phyloP scores from a whole-genome alignment of 1,140 invertebrate species.

The Calliopsis andreniformis region DNA sequence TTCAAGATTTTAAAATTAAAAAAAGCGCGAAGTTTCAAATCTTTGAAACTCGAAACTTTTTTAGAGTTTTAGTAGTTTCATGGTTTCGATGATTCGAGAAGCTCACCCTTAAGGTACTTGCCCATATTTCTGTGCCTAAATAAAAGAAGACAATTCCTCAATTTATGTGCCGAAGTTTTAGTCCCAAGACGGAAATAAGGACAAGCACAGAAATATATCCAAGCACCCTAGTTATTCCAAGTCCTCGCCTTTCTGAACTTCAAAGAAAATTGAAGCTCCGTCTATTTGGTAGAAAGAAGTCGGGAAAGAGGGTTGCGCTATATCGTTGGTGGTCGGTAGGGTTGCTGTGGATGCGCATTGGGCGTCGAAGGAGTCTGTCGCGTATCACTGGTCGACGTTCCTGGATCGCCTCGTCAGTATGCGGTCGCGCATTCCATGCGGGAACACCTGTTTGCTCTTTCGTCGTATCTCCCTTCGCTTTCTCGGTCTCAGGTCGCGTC shows the following conservation, averaged over 20 bases:
- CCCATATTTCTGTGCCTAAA: too few relatives aligned
- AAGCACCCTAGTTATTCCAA: too few relatives aligned
- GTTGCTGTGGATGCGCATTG: slow-evolving; percentile 56
- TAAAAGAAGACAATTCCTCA: too few relatives aligned
- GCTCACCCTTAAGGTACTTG: too few relatives aligned
- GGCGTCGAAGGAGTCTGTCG: slow-evolving; percentile 32
- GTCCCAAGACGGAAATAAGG: too few relatives aligned
- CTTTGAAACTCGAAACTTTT: too few relatives aligned
- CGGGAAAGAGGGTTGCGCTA: slow-evolving; percentile 31
- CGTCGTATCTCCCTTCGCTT: not conserved
- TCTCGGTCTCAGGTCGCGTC: not conserved
- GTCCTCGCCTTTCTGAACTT: not conserved
- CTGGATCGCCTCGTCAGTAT: slow-evolving; percentile 61
- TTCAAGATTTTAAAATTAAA: too few relatives aligned
- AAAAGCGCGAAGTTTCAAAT: too few relatives aligned
- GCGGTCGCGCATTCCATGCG: slow-evolving; percentile 69
- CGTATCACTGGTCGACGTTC: slow-evolving; percentile 38
- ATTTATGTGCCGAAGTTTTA: too few relatives aligned
- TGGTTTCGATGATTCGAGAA: too few relatives aligned
- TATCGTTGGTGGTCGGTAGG: slow-evolving; percentile 30
- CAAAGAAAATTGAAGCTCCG: not conserved
- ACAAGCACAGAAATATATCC: too few relatives aligned
- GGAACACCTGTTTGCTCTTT: slow-evolving; percentile 68
- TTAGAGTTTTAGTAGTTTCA: too few relatives aligned
- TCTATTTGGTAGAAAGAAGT: not conserved